phyloP scores from a whole-genome alignment of 2,888 invertebrate species.

The Heliothis peltigera region DNA sequence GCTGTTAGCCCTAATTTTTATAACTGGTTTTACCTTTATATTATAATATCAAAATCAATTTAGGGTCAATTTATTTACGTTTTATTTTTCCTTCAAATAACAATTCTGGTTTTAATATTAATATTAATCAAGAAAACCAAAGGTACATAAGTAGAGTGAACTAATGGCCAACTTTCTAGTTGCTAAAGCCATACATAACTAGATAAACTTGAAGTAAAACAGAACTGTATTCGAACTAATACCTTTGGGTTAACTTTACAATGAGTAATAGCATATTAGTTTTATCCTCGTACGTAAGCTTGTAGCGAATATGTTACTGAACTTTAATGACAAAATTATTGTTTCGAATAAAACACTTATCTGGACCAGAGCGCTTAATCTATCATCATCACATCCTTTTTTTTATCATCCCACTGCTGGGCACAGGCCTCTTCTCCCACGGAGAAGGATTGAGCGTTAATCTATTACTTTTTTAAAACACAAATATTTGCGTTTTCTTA shows the following conservation, averaged over 20 bases:
- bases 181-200: not conserved
- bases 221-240: not conserved
- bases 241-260: conserved; percentile 2
- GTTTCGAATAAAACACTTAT: too few species aligned
- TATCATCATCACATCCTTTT: too few species aligned
- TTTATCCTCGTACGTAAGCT: not conserved
- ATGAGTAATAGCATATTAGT: not conserved
- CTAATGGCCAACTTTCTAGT: not conserved
- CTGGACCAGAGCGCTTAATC: too few species aligned
- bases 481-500: too few species aligned
- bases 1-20: conserved; percentile 9
- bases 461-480: too few species aligned
- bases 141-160: not conserved
- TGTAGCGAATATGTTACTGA: not conserved
- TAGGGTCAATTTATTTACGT: too few species aligned
- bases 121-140: not conserved
- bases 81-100: too few species aligned
- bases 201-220: not conserved
- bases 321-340: too few species aligned
- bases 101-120: not conserved
- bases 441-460: too few species aligned
- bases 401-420: too few species aligned
- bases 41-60: too few species aligned
- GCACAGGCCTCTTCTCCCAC: too few species aligned
- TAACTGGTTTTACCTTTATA: not conserved